phyloP scores from a whole-genome alignment of 2,888 invertebrate species.

The Drosophila stalkeri region DNA sequence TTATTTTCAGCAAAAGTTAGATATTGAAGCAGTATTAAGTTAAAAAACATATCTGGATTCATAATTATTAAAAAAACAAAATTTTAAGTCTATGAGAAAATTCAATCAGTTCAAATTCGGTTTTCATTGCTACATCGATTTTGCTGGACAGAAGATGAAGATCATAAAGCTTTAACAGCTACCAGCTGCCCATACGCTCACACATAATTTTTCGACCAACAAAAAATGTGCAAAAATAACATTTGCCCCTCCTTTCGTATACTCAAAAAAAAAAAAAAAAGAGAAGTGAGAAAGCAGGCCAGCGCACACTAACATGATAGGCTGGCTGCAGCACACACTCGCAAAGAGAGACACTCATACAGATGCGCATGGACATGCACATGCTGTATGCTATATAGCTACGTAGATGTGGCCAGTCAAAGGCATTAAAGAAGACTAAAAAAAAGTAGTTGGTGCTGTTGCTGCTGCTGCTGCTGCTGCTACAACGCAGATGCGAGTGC shows the following conservation, averaged over 20 bases:
- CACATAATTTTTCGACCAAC: constrained; percentile 67
- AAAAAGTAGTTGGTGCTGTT: constrained; percentile 38
- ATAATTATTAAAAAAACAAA: not conserved
- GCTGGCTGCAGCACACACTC: constrained; percentile 57
- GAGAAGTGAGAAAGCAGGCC: constrained; percentile 45
- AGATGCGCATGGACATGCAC: constrained; percentile 31
- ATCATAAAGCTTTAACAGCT: constrained; percentile 10
- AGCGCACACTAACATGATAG: constrained; percentile 79
- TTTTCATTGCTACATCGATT: not conserved
- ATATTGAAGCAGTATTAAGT: not conserved
- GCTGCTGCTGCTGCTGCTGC: constrained; percentile 47
- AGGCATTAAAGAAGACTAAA: constrained; percentile 55
- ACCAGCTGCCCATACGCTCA: constrained; percentile 11
- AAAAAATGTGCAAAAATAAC: constrained; percentile 44
- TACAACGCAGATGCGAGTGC: constrained; percentile 71
- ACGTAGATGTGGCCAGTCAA: constrained; percentile 62
- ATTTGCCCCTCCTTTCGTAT: constrained; percentile 43
- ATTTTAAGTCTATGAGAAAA: not conserved
- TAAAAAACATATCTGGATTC: not conserved
- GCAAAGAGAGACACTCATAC: constrained; percentile 13
- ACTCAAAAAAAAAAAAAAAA: constrained; percentile 28
- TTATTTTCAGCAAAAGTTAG: not conserved
- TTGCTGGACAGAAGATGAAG: not conserved
- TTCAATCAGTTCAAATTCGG: not conserved
- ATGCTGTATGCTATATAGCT: constrained; percentile 47